Evolutionary conservation across 92 coral and sea anemone species (phyloP), one percentile per base, ranked within the genome.

Genomic region (Palythoa grandiflora): DNA sequence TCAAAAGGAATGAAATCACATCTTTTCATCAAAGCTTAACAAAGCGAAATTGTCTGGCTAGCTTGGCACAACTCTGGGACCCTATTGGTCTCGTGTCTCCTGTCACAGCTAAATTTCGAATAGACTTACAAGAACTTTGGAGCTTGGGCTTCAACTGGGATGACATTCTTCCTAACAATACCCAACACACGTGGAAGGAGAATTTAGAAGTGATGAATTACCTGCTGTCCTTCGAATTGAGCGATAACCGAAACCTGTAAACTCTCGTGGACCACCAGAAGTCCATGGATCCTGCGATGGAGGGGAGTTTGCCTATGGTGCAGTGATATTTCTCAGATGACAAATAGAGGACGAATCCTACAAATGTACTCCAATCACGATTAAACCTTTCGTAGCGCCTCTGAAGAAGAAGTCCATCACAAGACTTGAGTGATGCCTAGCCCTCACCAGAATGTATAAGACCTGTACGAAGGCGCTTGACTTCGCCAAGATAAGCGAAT

Each of bases 211-310:
- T 76, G 11, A 80, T 93, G 72, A 93, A 89, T 59, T 78, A 89
- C 54, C 79, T 86, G 44, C 75, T 93, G 21, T 61, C 89, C 35
- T 72, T 89, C 65, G 88, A 89, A 68, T 83, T 87, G 90, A 89
- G 5, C 85, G 93, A 20, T 85, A 91, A 70, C 86, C 91, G 60
- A 91, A 91, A 75, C 96, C 94, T 52, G 65, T 15, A 0, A 61
- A 78, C 40, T 80, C 90, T 36, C 61, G 73, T 5, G 94, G 91
- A 11, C 15, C 38, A 81, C 96, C 96, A 4, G 81, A 94, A 80
- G 61, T 89, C 38, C 93, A 91, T 61, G 96, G 94, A 21, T 90
- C 85, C 85, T 86, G 59, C 17, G 94, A 89, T 73, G 94, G 91
- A 28, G 88, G 87, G 37, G 92, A 91, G 80, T 60, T 71, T 13